Evolutionary conservation across 2,113 vertebrate species (phyloP).

Genomic region (Cyrtonyx montezumae): DNA sequence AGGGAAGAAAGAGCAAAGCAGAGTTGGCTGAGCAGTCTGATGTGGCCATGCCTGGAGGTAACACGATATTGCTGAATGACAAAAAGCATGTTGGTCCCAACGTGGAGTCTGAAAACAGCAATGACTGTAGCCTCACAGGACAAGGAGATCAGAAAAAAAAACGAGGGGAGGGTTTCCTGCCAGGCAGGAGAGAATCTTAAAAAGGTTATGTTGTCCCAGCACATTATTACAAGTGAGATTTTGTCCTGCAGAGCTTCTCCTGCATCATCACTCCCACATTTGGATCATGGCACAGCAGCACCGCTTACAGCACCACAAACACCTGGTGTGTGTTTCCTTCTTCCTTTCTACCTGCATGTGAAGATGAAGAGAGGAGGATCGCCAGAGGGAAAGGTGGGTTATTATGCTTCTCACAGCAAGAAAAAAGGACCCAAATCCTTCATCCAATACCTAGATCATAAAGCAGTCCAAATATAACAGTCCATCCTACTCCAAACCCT

Average conservation of each 20-base stretch:
- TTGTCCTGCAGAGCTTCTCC: not conserved
- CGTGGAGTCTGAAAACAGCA: not conserved
- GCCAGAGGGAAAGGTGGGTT: not conserved
- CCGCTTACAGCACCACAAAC: not conserved
- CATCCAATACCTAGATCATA: not conserved
- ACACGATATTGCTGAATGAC: accelerated
- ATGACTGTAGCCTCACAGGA: not conserved
- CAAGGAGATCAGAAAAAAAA: not conserved
- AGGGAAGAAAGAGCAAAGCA: not conserved
- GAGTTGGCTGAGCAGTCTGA: not conserved
- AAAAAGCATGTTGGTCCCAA: not conserved
- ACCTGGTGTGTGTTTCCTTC: not conserved
- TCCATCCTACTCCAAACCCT: not conserved
- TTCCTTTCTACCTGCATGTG: not conserved
- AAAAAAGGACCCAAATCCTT: not conserved
- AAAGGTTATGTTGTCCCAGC: not conserved
- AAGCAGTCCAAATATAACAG: not conserved
- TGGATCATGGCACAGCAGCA: not conserved
- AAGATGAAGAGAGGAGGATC: not conserved
- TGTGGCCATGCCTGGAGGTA: not conserved
- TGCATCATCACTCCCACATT: not conserved
- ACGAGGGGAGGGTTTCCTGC: not conserved
- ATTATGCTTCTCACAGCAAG: not conserved
- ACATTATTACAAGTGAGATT: not conserved
- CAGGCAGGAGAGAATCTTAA: not conserved